phyloP scores from a whole-genome alignment of 2,797 vertebrate species.

The Otus scops region DNA sequence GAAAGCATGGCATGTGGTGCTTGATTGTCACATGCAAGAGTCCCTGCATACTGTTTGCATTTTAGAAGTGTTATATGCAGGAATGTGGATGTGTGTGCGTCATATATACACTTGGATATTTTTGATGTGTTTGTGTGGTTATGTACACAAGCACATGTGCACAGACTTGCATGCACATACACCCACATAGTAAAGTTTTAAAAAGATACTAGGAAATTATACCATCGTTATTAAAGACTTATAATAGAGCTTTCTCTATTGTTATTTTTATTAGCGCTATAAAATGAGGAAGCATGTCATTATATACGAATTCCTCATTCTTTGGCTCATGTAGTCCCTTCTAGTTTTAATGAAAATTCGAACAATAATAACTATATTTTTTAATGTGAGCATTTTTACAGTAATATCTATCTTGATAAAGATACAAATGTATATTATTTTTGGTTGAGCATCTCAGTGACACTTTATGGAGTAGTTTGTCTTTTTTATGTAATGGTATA shows the following conservation, averaged over 20 bases:
- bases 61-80: slow-evolving; percentile 28
- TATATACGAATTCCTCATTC: slow-evolving; percentile 14
- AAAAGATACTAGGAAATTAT: slow-evolving; percentile 12
- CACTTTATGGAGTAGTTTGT: slow-evolving; percentile 38
- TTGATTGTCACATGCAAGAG: slow-evolving; percentile 10
- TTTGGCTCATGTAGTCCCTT: slow-evolving; percentile 35
- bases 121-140: slow-evolving; percentile 17
- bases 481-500: slow-evolving; percentile 3
- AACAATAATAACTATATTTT: slow-evolving; percentile 59
- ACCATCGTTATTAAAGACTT: slow-evolving; percentile 21
- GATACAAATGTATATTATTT: slow-evolving; percentile 49
- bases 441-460: slow-evolving; percentile 63
- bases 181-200: neutral
- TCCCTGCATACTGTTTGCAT: slow-evolving; percentile 50
- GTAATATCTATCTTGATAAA: slow-evolving; percentile 63
- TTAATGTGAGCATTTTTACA: slow-evolving; percentile 67
- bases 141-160: neutral
- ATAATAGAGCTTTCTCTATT: slow-evolving; percentile 54
- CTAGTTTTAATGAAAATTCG: slow-evolving; percentile 47
- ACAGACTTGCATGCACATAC: slow-evolving; percentile 26
- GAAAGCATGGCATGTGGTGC: slow-evolving; percentile 25
- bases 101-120: neutral
- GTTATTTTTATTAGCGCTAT: slow-evolving; percentile 62
- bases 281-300: slow-evolving; percentile 50
- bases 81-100: neutral